phyloP scores from a whole-genome alignment of 53 echinoderm and acorn worm genomes.

The Temnopleurus reevesii region DNA sequence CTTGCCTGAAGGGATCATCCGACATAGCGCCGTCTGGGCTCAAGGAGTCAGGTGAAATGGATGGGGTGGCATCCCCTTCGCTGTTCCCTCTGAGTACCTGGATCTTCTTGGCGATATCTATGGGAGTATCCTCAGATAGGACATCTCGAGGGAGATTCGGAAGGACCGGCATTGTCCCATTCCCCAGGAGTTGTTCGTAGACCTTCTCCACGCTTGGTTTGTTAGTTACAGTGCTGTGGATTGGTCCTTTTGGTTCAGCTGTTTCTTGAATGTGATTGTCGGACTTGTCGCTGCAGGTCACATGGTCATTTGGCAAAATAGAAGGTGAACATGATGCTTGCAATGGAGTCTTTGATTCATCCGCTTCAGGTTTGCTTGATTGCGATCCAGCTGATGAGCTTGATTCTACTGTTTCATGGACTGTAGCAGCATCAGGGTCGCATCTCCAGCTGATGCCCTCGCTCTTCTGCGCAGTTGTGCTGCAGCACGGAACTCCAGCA shows the following conservation, averaged over 20 bases:
- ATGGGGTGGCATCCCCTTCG: slow-evolving; percentile 50
- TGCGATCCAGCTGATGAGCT: not conserved
- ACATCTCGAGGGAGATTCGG: slow-evolving; percentile 37
- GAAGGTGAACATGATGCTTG: slow-evolving; percentile 2
- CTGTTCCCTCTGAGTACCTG: slow-evolving; percentile 51
- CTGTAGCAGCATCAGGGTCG: not conserved
- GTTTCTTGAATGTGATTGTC: not conserved
- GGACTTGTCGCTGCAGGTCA: not conserved
- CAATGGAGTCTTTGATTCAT: not conserved
- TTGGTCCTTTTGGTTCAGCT: slow-evolving; percentile 17
- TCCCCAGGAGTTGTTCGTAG: not conserved
- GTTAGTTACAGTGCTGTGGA: slow-evolving; percentile 16
- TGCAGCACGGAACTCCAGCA: not conserved
- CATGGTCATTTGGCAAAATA: not conserved
- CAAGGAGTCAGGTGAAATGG: slow-evolving; percentile 53
- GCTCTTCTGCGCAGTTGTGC: not conserved
- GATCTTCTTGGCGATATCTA: slow-evolving; percentile 47
- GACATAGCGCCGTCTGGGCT: slow-evolving; percentile 56
- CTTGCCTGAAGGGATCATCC: slow-evolving; percentile 53
- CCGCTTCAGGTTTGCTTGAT: slow-evolving; percentile 8
- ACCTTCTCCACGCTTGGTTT: not conserved
- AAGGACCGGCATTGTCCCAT: slow-evolving; percentile 11
- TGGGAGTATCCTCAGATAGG: not conserved
- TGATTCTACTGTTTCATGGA: not conserved
- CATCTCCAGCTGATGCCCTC: not conserved